Evolutionary conservation across 2,888 invertebrate genomes (phyloP), one percentile per base, ranked within the genome.

Genomic region (Megalurothrips usitatus): DNA sequence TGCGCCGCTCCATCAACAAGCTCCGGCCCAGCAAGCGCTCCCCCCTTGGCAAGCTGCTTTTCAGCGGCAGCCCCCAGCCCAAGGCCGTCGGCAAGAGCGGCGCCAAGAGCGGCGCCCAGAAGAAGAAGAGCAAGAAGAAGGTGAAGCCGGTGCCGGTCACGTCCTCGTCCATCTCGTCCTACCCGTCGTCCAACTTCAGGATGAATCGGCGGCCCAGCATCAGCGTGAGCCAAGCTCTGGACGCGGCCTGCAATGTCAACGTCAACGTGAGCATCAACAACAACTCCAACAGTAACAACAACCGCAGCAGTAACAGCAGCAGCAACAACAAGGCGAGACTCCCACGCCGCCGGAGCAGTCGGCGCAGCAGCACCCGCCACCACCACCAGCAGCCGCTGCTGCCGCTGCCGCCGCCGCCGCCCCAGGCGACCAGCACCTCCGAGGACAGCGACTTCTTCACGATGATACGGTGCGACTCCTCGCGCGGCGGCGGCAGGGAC

Each of bases 391-490:
- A 79, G 49, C 80, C 80, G 23, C 80, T 79, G 28, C 58, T 79
- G 78, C 79, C n/a, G 34, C 63, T 58, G 68, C 81, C 58, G 58
- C 63, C 80, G 19, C 78, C 82, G 80, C 80, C 82, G 80, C 80
- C 34, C 6, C 34, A 43, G 34, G 34, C 81, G 23, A 81, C 81
- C 81, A 82, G 82, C 82, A 88, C 88, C 0, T 87, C 87, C 14
- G 89, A 89, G 83, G 89, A 89, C 82, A 88, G 88, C 83, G 88
- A 89, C 82, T 88, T 88, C 83, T 87, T 88, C 82, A 87, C 87
- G 6, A 83, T 88, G 83, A 85, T 86, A 81, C 87, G 86, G 79
- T 87, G 87, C 82, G 86, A 86, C 48, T 87, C 87, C 28, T 87
- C 87, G 85, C 87, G 86, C 75, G 85, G 83, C 81, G 86, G 84